Base-by-base conservation (phyloP, 2,113 vertebrate genomes). In the Halcyon senegalensis region DNA sequence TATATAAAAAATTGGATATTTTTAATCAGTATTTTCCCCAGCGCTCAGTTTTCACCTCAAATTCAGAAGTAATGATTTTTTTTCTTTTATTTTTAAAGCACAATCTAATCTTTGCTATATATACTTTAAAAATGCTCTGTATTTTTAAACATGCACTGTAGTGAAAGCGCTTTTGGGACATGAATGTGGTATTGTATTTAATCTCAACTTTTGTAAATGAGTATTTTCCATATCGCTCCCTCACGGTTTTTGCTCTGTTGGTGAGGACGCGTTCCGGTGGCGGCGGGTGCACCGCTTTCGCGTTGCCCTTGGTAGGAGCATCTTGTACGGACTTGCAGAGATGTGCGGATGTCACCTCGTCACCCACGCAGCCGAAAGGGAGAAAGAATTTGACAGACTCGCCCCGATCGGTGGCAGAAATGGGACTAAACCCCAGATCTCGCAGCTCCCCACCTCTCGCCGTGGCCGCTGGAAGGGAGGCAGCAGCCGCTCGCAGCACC, bases 11-110 rank as follows among this genome's bases (percentile, higher is more conserved):
- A 93, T 79, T 67, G 90, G 93, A 33, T 92, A 87, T 94, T 97
- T 96, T 95, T 92, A 84, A 95, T 89, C 88, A 95, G 94, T 96
- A 81, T 97, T 96, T 97, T 96, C 93, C 86, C 90, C 84, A 83
- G 62, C 53, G 16, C 86, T 96, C 50, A 10, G 58, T 96, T 95
- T 93, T 87, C 78, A 72, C 12, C 0, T 86, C 89, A 82, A 82
- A 92, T 88, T 94, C 78, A 80, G 74, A 94, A 94, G 68, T 87
- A 90, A 88, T 35, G 48, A 60, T 76, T 92, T 90, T 51, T 80
- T 92, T 91, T 90, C 87, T 96, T 82, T 90, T 96, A 93, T 91
- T 97, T 92, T 93, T 86, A 96, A 96, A 97, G 97, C 97, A 97
- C 97, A 97, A 96, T 96, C 82, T 90, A 94, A 90, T 80, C 76